phyloP scores from a whole-genome alignment of 2,888 invertebrate genomes.

The Halictus ligatus region DNA sequence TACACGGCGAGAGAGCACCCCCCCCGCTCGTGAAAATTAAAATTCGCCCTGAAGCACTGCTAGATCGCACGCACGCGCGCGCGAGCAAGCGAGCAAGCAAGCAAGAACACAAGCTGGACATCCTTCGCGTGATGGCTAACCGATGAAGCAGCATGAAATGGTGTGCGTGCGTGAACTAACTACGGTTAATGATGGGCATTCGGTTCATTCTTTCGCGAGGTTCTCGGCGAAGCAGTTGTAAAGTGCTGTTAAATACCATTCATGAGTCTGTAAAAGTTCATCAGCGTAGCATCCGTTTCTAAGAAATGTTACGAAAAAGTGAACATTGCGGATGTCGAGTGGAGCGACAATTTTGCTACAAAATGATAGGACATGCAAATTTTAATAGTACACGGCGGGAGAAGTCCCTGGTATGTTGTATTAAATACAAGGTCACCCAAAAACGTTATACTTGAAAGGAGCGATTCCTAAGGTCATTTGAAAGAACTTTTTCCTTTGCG shows the following conservation, averaged over 20 bases:
- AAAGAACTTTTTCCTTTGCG: too few relatives aligned
- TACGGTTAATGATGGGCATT: not conserved
- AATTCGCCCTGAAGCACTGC: conserved; percentile 71
- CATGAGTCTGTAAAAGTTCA: not conserved
- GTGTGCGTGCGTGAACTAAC: conserved; percentile 17
- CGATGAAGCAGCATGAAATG: not conserved
- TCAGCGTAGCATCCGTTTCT: too few relatives aligned
- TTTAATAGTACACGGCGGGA: too few relatives aligned
- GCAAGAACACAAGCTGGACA: conserved; percentile 11
- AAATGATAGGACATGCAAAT: not conserved
- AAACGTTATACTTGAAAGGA: too few relatives aligned
- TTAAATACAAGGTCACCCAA: too few relatives aligned
- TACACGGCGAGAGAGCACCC: conserved; percentile 68
- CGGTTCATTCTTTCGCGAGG: conserved; percentile 2
- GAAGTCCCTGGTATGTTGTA: too few relatives aligned
- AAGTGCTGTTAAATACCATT: not conserved
- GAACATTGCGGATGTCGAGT: too few relatives aligned
- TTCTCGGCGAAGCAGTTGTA: not conserved
- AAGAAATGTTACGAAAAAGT: too few relatives aligned
- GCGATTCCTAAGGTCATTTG: too few relatives aligned
- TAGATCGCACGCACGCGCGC: conserved; percentile 29
- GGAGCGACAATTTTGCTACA: too few relatives aligned
- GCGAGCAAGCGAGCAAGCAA: not conserved
- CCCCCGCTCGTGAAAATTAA: conserved; percentile 75
- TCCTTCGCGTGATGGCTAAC: conserved; percentile 28